These are phyloP conservation scores for Bombus impatiens DNA, from an alignment of 1,140 invertebrate species.

Conservation along the genomic window DNA sequence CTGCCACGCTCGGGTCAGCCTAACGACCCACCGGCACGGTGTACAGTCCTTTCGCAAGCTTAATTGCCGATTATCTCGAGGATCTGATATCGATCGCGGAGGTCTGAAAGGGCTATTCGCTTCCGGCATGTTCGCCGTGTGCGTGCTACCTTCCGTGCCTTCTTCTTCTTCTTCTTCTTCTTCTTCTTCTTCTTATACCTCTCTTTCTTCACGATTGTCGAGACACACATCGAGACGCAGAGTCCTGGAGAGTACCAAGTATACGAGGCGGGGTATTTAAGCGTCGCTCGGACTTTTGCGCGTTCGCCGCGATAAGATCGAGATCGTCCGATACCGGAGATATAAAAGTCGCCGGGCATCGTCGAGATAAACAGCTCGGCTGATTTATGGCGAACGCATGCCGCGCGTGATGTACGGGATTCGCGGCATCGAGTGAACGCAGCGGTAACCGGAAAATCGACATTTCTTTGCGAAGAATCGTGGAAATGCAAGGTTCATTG, in stretches of 20 bases:
- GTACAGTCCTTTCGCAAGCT: conserved; percentile 69
- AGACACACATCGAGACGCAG: neutral
- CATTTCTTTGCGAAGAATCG: neutral
- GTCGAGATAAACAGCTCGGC: conserved; percentile 33
- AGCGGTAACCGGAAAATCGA: neutral
- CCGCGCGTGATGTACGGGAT: conserved; percentile 36
- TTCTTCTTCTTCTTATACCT: neutral
- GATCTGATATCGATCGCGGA: conserved; percentile 68
- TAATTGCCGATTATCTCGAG: conserved; percentile 75
- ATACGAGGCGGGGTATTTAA: conserved; percentile 23
- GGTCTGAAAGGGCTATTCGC: conserved; percentile 39
- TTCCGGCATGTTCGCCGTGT: conserved; percentile 58
- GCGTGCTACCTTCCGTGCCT: conserved; percentile 25
- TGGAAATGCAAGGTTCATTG: neutral
- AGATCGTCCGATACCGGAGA: conserved; percentile 33
- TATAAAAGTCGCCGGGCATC: conserved; percentile 36
- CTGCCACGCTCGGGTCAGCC: conserved; percentile 59
- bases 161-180: neutral
- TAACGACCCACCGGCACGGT: conserved; percentile 66
- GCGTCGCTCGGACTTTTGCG: conserved; percentile 44
- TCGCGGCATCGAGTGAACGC: neutral
- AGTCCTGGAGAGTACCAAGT: neutral
- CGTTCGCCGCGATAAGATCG: conserved; percentile 45
- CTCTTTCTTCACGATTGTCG: neutral
- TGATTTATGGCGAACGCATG: conserved; percentile 41